phyloP scores from a whole-genome alignment of 2,113 vertebrate genomes.

The Cisticola juncidis region DNA sequence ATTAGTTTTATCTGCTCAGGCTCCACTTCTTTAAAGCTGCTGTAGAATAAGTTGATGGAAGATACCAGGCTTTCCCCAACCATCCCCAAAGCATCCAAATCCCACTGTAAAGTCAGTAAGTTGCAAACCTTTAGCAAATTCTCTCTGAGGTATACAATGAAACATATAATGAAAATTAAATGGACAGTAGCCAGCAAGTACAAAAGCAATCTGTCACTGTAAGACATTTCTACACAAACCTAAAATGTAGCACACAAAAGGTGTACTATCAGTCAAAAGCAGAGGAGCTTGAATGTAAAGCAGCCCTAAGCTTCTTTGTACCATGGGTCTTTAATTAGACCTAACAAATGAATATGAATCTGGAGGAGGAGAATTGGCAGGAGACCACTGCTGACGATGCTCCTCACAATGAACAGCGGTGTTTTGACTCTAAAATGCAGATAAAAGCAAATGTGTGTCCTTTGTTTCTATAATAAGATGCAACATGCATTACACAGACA shows the following conservation, averaged over 20 bases:
- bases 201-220: conserved; percentile 15
- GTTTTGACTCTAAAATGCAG: neutral
- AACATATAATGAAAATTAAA: neutral
- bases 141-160: neutral
- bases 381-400: neutral
- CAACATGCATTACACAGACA: neutral
- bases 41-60: neutral
- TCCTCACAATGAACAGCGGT: neutral
- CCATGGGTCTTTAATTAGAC: conserved; percentile 46
- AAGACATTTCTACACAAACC: neutral
- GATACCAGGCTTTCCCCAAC: neutral
- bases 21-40: neutral
- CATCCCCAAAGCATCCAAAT: neutral
- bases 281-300: conserved; percentile 9
- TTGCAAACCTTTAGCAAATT: neutral
- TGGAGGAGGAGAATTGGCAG: conserved; percentile 34
- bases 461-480: conserved; percentile 60
- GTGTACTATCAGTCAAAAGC: conserved; percentile 30
- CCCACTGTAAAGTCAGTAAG: neutral
- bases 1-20: neutral
- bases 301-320: conserved; percentile 22
- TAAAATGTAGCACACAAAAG: conserved; percentile 41
- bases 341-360: conserved; percentile 42
- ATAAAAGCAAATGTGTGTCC: conserved; percentile 26
- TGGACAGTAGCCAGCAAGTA: conserved; percentile 1